Base-by-base conservation (phyloP, 1,140 invertebrate species). In the Sweltsa coloradensis region DNA sequence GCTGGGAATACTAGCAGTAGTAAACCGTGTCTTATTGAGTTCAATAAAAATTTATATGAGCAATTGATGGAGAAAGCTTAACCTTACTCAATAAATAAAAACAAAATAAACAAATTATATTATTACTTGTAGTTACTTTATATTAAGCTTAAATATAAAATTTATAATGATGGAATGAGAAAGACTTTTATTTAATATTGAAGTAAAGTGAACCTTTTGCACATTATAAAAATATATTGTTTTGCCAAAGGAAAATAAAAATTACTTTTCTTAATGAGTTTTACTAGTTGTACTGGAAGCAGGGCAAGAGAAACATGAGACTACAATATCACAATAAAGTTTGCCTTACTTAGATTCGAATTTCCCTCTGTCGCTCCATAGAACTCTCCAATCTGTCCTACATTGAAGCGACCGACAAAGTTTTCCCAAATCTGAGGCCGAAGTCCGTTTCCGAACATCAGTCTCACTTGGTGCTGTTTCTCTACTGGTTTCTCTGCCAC, bases 291-390 rank as follows among this genome's bases (percentile, higher is more conserved):
- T 31, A 9, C 9, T 14, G 14, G 14, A 9, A 9, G 29, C 29
- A n/a, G 14, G 14, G 14, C n/a, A 9, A 9, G 29, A 9, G 14
- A 31, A 9, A 9, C 29, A 31, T 14, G 14, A 9, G 9, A 9
- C n/a, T 31, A 9, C 9, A 31, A 31, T 9, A n/a, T 14, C n/a
- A 31, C 9, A 31, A 31, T 9, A 31, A 9, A 9, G 14, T 31
- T 31, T 31, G 53, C n/a, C 66, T 72, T 68, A 85, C 85, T 77
- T 47, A 90, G 74, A 70, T 91, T 95, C 27, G 89, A 86, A 60
- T 95, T 97, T 47, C 93, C 90, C 67, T 98, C 94, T 2, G 94
- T 97, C 9, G 93, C 86, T 2, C 93, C 94, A 65, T 97, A 98
- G 59, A 97, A 85, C 65, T 97, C 94, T 18, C 83, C 80, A 41